Conservation (phyloP, 2,113 vertebrate species). For the Hippocampus barbouri region DNA sequence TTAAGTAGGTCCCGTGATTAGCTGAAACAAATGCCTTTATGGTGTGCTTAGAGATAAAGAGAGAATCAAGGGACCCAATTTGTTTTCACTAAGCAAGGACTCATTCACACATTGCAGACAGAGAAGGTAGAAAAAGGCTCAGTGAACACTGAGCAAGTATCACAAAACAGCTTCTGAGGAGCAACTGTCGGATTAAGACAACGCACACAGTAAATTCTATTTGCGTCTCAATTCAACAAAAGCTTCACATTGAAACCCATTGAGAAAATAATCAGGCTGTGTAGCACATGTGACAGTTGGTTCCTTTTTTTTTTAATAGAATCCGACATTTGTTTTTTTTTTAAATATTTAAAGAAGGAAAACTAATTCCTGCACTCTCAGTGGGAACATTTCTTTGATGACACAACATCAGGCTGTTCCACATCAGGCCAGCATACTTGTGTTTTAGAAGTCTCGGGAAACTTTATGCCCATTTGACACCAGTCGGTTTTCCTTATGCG, state of each 20-base stretch:
- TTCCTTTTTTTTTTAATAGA: neutral
- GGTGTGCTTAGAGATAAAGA: slow-evolving; percentile 29
- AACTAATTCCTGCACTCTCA: neutral
- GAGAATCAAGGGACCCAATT: slow-evolving; percentile 37
- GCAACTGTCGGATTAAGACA: slow-evolving; percentile 15
- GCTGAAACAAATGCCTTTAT: slow-evolving; percentile 58
- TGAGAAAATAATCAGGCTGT: neutral
- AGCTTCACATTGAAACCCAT: neutral
- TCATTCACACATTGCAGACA: slow-evolving; percentile 31
- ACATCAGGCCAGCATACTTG: neutral
- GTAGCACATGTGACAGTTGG: neutral
- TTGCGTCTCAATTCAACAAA: neutral
- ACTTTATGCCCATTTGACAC: neutral
- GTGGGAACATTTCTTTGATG: neutral
- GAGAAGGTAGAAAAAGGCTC: slow-evolving; percentile 15
- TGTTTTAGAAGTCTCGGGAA: neutral
- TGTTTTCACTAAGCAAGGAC: slow-evolving; percentile 35
- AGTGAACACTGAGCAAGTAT: slow-evolving; percentile 11
- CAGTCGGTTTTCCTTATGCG: neutral
- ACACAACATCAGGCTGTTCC: neutral
- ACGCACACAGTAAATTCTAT: slow-evolving; percentile 7
- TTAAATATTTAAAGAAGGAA: neutral
- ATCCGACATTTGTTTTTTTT: neutral
- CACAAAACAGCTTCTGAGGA: slow-evolving; percentile 11
- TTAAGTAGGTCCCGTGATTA: slow-evolving; percentile 59